phyloP scores from a whole-genome alignment of 2,113 vertebrate species.

The Odobenus rosmarus region DNA sequence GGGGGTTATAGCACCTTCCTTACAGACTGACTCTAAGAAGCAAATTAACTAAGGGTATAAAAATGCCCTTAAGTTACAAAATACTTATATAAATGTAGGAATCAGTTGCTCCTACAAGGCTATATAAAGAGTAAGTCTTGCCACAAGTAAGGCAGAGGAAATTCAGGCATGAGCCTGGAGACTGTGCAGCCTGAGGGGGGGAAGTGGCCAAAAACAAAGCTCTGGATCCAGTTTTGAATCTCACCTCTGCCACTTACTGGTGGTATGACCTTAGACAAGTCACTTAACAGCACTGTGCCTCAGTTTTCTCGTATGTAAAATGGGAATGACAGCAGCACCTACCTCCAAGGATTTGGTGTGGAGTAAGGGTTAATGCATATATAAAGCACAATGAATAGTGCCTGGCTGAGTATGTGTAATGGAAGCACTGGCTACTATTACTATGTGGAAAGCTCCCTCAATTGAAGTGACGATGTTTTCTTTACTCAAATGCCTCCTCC shows the following conservation, averaged over 20 bases:
- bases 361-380: background rate
- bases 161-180: background rate
- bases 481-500: background rate
- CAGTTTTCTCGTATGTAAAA: constrained; percentile 37
- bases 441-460: background rate
- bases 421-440: background rate
- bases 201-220: background rate
- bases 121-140: background rate
- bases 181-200: background rate
- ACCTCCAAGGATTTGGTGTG: background rate
- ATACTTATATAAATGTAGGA: background rate
- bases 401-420: background rate
- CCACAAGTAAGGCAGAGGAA: constrained; percentile 12
- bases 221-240: background rate
- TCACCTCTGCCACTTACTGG: background rate
- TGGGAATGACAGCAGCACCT: background rate
- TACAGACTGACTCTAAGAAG: background rate
- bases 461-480: background rate
- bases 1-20: background rate
- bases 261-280: background rate
- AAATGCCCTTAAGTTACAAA: background rate
- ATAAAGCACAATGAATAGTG: background rate
- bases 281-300: constrained; percentile 10
- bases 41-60: background rate
- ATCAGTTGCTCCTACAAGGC: background rate